Conservation (phyloP, 2,113 vertebrate species). For the Nesoenas mayeri region DNA sequence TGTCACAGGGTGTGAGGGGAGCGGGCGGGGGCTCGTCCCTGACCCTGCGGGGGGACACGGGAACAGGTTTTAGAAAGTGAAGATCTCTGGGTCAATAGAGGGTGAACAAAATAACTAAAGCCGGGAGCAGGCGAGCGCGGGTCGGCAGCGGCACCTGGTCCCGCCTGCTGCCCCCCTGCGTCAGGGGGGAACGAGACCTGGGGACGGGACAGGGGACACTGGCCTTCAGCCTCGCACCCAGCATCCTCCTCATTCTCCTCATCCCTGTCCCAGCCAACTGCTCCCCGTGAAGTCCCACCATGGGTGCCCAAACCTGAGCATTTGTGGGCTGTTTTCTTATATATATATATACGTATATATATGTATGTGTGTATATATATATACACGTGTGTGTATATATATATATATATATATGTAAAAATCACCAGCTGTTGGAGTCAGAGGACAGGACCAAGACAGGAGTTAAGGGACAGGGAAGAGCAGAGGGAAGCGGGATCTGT, state of each 20-base stretch:
- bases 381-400: no score
- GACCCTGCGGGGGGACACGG: accelerated
- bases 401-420: neutral
- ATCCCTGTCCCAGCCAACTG: neutral
- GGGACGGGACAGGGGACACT: neutral
- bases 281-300: no score
- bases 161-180: neutral
- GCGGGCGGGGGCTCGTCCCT: neutral
- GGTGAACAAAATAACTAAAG: neutral
- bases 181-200: neutral
- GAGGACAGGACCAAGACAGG: neutral
- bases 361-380: no score
- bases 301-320: neutral
- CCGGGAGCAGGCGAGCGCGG: neutral
- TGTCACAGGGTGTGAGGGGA: accelerated
- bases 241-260: neutral
- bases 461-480: no score
- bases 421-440: neutral
- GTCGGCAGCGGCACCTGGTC: neutral
- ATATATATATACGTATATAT: no score
- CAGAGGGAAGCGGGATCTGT: neutral
- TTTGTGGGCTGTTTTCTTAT: neutral
- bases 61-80: neutral
- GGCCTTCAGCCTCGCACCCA: accelerated
- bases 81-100: neutral